Percentiles rank a stretch among this genome's conserved stretches.
Evolutionary conservation across 37 sponge, comb jelly and placozoan genomes (phyloP).

Genomic region (Eunapius fragilis): DNA sequence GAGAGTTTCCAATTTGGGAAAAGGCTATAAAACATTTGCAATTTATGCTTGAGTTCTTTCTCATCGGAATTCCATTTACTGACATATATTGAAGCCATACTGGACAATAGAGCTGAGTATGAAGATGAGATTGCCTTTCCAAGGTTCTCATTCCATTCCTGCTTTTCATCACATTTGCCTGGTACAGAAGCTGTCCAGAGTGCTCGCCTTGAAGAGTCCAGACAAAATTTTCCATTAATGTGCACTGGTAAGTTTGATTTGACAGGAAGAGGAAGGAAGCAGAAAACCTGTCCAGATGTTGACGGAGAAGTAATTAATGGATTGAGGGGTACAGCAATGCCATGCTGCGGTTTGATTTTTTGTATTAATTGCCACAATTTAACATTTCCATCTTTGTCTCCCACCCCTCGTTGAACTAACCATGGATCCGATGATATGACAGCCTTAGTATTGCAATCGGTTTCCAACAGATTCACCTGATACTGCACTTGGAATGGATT

Average conservation of each 20-base stretch:
- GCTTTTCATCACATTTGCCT: slow-evolving; percentile 21
- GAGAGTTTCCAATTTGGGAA: no score
- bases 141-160: slow-evolving; percentile 57
- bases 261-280: slow-evolving; percentile 65
- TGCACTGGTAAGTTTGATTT: slow-evolving; percentile 48
- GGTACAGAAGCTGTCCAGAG: slow-evolving; percentile 15
- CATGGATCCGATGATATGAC: slow-evolving; percentile 28
- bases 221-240: slow-evolving; percentile 61
- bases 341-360: slow-evolving; percentile 52
- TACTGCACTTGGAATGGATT: no score
- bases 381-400: slow-evolving; percentile 25
- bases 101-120: slow-evolving; percentile 42
- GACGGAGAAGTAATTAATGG: no score
- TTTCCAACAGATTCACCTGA: no score
- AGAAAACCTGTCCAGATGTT: slow-evolving; percentile 26
- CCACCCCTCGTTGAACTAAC: slow-evolving; percentile 67
- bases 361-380: slow-evolving; percentile 23
- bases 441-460: neutral
- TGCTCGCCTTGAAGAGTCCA: slow-evolving; percentile 26
- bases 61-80: neutral
- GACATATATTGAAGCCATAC: neutral
- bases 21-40: slow-evolving; percentile 3
- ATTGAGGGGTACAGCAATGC: slow-evolving; percentile 53
- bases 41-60: slow-evolving; percentile 5
- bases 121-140: slow-evolving; percentile 47